These are phyloP conservation scores for Hippopotamus amphibius DNA, from an alignment of 2,113 vertebrate species.

Conservation along the genomic window DNA sequence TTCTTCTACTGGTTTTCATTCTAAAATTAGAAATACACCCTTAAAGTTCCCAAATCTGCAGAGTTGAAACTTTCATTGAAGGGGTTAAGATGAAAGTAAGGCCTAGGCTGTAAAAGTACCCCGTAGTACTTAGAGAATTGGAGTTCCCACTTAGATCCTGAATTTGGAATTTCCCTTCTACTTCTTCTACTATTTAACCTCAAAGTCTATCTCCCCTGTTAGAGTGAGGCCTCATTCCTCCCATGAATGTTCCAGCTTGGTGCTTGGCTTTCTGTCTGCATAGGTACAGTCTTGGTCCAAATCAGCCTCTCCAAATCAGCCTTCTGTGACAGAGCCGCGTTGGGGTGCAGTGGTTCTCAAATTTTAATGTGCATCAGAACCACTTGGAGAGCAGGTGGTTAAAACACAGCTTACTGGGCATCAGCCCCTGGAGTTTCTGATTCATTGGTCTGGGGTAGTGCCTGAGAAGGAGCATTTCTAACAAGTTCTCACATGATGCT, in stretches of 20 bases:
- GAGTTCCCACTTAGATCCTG: background rate
- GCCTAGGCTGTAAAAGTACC: background rate
- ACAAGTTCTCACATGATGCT: background rate
- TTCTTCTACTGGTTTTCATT: background rate
- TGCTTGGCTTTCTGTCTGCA: background rate
- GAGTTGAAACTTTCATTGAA: background rate
- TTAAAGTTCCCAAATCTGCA: background rate
- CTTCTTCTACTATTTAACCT: background rate
- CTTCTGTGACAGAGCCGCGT: fast-evolving
- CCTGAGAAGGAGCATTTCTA: background rate
- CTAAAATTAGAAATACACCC: background rate
- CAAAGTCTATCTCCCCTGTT: too few species aligned
- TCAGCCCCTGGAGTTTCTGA: background rate
- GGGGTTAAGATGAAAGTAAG: background rate
- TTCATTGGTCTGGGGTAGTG: background rate
- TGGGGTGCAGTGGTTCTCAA: fast-evolving
- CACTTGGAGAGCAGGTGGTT: too few species aligned
- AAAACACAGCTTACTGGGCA: background rate
- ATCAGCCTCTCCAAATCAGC: background rate
- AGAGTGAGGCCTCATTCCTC: background rate
- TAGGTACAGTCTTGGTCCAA: background rate
- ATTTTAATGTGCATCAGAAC: fast-evolving
- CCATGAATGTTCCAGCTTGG: background rate
- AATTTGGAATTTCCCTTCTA: background rate
- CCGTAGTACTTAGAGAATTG: background rate